Base-by-base conservation (phyloP, 2,888 invertebrate genomes). In the Trichogramma dendrolimi region DNA sequence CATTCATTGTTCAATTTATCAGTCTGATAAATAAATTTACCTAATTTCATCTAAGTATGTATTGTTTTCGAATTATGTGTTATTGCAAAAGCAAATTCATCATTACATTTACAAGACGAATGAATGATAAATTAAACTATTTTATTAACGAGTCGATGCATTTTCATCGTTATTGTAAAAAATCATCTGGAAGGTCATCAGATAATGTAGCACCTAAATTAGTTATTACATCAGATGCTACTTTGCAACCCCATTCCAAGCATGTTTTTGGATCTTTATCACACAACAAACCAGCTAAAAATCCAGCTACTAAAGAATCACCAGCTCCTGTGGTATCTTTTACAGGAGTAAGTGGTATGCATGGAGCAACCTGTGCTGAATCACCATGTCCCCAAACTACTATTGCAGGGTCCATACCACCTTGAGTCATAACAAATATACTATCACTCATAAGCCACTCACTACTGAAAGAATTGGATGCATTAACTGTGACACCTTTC, bases 241-340 rank as follows among this genome's bases (percentile, higher is more conserved):
- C 68, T 63, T 70, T 75, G 55, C 74, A 74, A 14, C 78, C 78
- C 61, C 71, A 75, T 59, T 76, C 71, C 14, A 79, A 69, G 62
- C 80, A 80, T 11, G 71, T 68, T 61, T 75, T 73, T 43, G 80
- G 72, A 52, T 72, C 69, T 69, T 73, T 71, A 8, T 70, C 68
- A 11, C 70, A 71, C 56, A 79, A 68, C 43, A 77, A 64, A 27
- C 78, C 78, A 10, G 77, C 75, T 50, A 80, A 61, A 62, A 80
- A 80, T 6, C 80, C 80, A 57, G 80, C 79, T 8, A 77, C 78
- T 46, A 80, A 70, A 49, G 80, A 71, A 69, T 80, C 80, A 8
- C 80, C 80, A 46, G 80, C 80, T 47, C 80, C 80, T 8, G 79
- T 79, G 10, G 80, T 80, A 66, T 80, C 80, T 42, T 71, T 48